Conservation (phyloP, 2,113 vertebrate genomes). For the Stegostoma tigrinum region DNA sequence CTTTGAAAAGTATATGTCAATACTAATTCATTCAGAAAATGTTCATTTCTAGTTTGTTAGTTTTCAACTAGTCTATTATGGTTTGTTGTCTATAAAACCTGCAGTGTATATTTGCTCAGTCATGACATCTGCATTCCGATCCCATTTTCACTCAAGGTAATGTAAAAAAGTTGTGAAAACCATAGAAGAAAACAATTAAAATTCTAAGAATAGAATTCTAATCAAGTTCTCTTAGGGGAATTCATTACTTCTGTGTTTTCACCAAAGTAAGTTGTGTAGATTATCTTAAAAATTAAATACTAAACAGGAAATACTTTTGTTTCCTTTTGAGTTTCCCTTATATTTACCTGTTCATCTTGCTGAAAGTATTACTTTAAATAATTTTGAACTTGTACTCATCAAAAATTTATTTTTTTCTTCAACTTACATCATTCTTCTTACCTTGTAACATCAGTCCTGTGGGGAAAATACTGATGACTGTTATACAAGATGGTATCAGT, state of each 20-base stretch:
- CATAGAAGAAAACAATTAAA: background rate
- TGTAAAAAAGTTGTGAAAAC: background rate
- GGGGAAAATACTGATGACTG: background rate
- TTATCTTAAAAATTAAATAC: background rate
- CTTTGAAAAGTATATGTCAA: background rate
- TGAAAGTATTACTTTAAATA: background rate
- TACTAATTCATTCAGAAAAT: background rate
- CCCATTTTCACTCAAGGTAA: background rate
- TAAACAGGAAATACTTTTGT: slow-evolving; percentile 23
- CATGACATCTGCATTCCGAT: background rate
- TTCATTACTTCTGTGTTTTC: background rate
- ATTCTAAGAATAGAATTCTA: background rate
- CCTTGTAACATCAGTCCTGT: background rate
- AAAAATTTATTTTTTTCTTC: background rate
- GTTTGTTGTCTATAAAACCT: background rate
- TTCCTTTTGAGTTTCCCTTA: slow-evolving; percentile 9
- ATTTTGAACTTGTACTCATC: background rate
- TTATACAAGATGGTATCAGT: background rate
- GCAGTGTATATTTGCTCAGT: background rate
- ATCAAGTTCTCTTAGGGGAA: background rate
- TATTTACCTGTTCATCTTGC: slow-evolving; percentile 4
- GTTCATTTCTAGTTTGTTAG: background rate
- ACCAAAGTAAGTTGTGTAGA: background rate
- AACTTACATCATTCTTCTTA: background rate
- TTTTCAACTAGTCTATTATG: background rate